Percentiles rank a stretch among this genome's conserved stretches.
These are phyloP conservation scores for Caenorhabditis parvicauda DNA, from an alignment of 2,888 invertebrate genomes.

Conservation along the genomic window DNA sequence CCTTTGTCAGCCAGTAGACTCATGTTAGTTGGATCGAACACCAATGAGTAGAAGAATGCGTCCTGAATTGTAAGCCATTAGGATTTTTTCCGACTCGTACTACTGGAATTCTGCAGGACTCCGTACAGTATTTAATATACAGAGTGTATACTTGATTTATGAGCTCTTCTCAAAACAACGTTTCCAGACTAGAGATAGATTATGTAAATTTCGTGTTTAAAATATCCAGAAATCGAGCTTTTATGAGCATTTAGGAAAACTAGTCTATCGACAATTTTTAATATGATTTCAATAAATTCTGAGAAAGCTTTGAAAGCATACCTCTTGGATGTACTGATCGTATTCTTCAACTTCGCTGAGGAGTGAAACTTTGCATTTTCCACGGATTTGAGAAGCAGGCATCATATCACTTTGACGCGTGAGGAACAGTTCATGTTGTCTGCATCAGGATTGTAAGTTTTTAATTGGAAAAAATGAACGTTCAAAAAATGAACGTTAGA, in stretches of 20 bases:
- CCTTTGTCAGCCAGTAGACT: conserved; percentile 93
- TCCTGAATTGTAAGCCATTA: conserved; percentile 71
- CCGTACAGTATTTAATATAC: too few species aligned
- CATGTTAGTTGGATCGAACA: conserved; percentile 98
- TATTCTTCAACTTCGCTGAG: conserved; percentile 98
- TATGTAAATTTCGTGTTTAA: too few species aligned
- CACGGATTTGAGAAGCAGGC: conserved; percentile 96
- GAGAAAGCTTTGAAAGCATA: conserved; percentile 3
- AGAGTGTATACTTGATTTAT: too few species aligned
- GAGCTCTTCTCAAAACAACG: too few species aligned
- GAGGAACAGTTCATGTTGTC: conserved; percentile 92
- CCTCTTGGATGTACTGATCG: conserved; percentile 83
- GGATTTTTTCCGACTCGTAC: background rate
- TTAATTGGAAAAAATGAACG: background rate
- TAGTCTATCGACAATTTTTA: background rate
- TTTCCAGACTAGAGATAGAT: too few species aligned
- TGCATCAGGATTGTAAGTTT: conserved; percentile 7
- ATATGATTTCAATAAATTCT: background rate
- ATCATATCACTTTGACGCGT: conserved; percentile 91
- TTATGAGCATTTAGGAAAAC: too few species aligned
- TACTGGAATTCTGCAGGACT: too few species aligned
- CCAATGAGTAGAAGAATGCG: conserved; percentile 98
- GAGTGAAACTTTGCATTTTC: conserved; percentile 93
- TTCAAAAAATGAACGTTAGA: background rate
- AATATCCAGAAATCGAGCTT: too few species aligned